These are phyloP conservation scores for Micropoecilia bifurca DNA, from an alignment of 2,797 vertebrate species.

Conservation along the genomic window DNA sequence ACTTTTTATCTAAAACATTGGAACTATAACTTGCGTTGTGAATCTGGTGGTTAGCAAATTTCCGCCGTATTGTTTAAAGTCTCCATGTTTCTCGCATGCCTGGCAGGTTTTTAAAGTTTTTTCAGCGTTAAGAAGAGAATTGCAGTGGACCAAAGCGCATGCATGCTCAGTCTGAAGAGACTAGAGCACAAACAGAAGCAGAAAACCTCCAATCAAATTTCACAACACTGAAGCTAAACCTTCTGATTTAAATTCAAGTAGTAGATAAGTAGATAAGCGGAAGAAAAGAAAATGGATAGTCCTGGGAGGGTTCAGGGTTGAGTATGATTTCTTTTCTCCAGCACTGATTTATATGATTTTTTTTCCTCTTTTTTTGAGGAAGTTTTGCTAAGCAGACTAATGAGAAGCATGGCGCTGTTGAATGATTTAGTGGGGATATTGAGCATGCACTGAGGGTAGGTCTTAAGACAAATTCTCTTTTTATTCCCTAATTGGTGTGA, in stretches of 20 bases:
- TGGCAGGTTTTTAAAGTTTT: neutral
- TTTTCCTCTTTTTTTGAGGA: constrained; percentile 61
- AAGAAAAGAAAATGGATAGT: too few relatives aligned
- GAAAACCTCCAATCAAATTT: constrained; percentile 29
- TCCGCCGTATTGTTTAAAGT: neutral
- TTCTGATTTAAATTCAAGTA: constrained; percentile 46
- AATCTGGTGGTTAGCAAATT: neutral
- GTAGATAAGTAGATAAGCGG: too few relatives aligned
- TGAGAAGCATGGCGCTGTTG: constrained; percentile 89
- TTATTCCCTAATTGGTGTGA: constrained; percentile 86
- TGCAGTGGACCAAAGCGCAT: constrained; percentile 13
- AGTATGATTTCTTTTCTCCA: constrained; percentile 87
- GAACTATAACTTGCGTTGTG: neutral
- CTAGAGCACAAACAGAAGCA: constrained; percentile 16
- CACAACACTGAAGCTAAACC: constrained; percentile 39
- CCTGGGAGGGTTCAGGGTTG: constrained; percentile 72
- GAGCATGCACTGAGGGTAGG: constrained; percentile 67
- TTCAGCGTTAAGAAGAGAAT: constrained; percentile 4
- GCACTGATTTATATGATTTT: constrained; percentile 93
- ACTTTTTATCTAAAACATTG: neutral
- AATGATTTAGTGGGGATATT: constrained; percentile 88
- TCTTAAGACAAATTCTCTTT: constrained; percentile 85
- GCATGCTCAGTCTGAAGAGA: constrained; percentile 1
- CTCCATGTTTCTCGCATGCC: neutral
- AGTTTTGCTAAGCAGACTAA: constrained; percentile 93